Base-by-base conservation (phyloP, 64 coral and sea anemone genomes). In the Anthopleura sola region DNA sequence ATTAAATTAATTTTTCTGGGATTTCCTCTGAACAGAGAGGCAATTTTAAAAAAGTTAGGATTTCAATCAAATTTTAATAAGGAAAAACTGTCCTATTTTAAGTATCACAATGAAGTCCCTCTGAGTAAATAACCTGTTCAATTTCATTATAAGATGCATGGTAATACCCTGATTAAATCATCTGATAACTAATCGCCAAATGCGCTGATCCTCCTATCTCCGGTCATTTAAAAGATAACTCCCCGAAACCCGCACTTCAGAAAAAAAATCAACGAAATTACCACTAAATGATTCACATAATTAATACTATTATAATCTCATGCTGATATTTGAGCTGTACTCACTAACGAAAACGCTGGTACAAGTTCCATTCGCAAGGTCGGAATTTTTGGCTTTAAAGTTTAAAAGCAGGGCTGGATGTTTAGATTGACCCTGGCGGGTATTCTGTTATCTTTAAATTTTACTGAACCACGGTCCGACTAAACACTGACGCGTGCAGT, bases 401-500 rank as follows among this genome's bases (percentile, higher is more conserved):
- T 79, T 79, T 79, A 79, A 79, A 79, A 79, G 32, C 76, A 44
- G 44, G 21, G 15, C 28, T 71, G 37, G 26, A 77, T 40, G 76
- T 79, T 79, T 79, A 48, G 76, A 79, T 79, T 79, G 76, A 79
- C 76, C 76, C 44, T 79, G 39, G 24, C 76, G 76, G 76, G 76
- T 79, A 79, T 46, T 48, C 76, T 79, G 37, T 38, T 79, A 38
- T 79, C 20, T 79, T 44, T 23, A 79, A 2, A 48, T 79, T 79
- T 79, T 38, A 48, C 76, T 79, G 76, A 79, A 79, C 44, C 76
- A 79, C 76, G 39, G 44, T 44, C 76, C 76, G 36, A 38, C 44
- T 79, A 79, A 79, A 79, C 76, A 79, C 24, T 44, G 76, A 13
- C 76, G 76, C 76, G 76, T 79, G 76, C 38, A 79, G 20, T 23